Evolutionary conservation across 2,797 vertebrate genomes (phyloP).

Genomic region (Lepilemur ruficaudatus): DNA sequence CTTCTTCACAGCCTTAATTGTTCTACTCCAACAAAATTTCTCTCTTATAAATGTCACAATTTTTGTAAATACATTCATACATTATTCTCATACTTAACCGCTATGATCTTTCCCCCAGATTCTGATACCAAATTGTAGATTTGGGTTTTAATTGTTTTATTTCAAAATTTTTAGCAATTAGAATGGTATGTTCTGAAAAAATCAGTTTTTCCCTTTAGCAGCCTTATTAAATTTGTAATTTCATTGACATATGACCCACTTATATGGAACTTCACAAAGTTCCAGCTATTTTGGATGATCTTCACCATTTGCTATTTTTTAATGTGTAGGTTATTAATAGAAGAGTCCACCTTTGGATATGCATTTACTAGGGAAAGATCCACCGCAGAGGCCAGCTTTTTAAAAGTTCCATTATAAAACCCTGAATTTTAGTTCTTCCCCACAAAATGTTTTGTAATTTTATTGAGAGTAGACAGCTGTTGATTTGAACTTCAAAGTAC

Average conservation of each 20-base stretch:
- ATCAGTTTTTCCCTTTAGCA: not conserved
- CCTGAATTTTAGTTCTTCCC: not conserved
- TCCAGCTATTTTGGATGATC: not conserved
- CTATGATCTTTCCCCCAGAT: not conserved
- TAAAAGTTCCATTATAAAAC: not conserved
- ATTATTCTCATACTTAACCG: not conserved
- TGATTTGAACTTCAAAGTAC: not conserved
- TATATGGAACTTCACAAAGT: not conserved
- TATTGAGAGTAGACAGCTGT: not conserved
- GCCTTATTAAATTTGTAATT: not conserved
- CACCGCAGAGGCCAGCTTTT: not conserved
- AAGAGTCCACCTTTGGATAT: not conserved
- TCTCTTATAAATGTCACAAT: not conserved
- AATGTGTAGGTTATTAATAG: not conserved
- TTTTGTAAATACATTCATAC: constrained; percentile 10
- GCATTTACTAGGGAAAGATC: not conserved
- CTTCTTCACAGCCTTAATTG: constrained; percentile 65
- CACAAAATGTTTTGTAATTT: not conserved
- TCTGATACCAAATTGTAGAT: not conserved
- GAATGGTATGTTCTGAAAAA: not conserved
- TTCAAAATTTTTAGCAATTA: not conserved
- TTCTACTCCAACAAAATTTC: not conserved
- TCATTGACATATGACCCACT: not conserved
- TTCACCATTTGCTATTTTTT: not conserved
- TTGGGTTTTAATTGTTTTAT: not conserved